Conservation (phyloP, 2,888 invertebrate species). For the Abrostola triplasia region DNA sequence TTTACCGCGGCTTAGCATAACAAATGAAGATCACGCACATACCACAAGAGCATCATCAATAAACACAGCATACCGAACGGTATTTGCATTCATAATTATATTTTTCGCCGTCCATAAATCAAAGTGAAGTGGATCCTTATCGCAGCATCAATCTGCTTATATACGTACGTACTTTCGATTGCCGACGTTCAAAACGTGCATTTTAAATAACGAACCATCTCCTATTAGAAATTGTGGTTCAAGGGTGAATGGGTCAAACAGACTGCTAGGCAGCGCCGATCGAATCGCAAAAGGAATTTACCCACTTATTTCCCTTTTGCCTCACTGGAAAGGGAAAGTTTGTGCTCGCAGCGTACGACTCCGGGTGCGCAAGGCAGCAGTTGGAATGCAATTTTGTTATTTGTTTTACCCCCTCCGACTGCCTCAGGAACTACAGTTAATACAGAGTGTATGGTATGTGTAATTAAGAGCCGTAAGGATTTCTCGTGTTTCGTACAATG, state of each 20-base stretch:
- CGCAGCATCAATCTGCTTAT: slow-evolving; percentile 35
- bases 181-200: slow-evolving; percentile 39
- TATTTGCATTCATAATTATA: slow-evolving; percentile 40
- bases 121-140: slow-evolving; percentile 45
- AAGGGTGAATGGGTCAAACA: slow-evolving; percentile 62
- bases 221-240: slow-evolving; percentile 69
- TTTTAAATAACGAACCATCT: slow-evolving; percentile 58
- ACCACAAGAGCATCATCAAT: slow-evolving; percentile 36
- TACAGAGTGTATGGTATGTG: slow-evolving; percentile 36
- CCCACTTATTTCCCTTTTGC: slow-evolving; percentile 51
- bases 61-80: slow-evolving; percentile 20
- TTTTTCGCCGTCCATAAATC: slow-evolving; percentile 46
- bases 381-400: slow-evolving; percentile 47
- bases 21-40: slow-evolving; percentile 16
- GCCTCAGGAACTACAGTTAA: slow-evolving; percentile 26
- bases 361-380: not conserved
- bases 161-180: slow-evolving; percentile 53
- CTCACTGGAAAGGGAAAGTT: slow-evolving; percentile 57
- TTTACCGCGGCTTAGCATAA: not conserved
- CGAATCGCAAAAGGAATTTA: slow-evolving; percentile 47
- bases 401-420: slow-evolving; percentile 27
- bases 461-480: slow-evolving; percentile 34
- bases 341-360: slow-evolving; percentile 1
- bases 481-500: slow-evolving; percentile 29
- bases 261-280: slow-evolving; percentile 30